A percentile compares a stretch with the other conserved stretches of the same genome.
phyloP scores from a whole-genome alignment of 2,888 invertebrate species.

The Ophion ellenae region DNA sequence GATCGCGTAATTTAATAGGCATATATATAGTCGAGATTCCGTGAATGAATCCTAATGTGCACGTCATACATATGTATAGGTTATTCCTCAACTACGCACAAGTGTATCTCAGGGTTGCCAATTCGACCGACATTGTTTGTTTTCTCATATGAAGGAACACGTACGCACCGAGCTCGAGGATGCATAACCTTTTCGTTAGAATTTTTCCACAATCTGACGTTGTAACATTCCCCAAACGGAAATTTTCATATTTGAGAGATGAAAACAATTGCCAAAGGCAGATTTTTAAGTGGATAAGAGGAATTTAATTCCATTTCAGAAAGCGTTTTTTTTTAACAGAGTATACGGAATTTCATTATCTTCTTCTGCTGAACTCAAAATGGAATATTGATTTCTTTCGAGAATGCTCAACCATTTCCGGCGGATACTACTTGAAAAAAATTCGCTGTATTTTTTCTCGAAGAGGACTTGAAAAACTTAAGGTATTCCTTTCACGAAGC shows the following conservation, averaged over 20 bases:
- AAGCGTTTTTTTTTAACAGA: too few species aligned
- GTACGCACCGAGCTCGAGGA: background rate
- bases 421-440: too few species aligned
- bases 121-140: background rate
- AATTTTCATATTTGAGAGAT: background rate
- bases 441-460: too few species aligned
- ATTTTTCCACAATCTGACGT: background rate
- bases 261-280: too few species aligned
- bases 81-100: background rate
- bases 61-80: background rate
- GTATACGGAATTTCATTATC: too few species aligned
- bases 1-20: background rate
- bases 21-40: background rate
- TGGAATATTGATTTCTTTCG: too few species aligned
- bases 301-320: too few species aligned
- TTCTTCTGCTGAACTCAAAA: too few species aligned
- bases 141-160: background rate
- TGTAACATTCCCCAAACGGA: background rate
- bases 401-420: too few species aligned
- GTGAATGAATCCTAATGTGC: constrained; percentile 18
- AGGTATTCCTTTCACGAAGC: too few species aligned
- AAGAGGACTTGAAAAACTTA: too few species aligned
- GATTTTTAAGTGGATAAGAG: too few species aligned
- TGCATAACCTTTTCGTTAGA: background rate
- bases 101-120: background rate